phyloP scores from a whole-genome alignment of 2,888 invertebrate genomes.

The Aleiodes testaceus region DNA sequence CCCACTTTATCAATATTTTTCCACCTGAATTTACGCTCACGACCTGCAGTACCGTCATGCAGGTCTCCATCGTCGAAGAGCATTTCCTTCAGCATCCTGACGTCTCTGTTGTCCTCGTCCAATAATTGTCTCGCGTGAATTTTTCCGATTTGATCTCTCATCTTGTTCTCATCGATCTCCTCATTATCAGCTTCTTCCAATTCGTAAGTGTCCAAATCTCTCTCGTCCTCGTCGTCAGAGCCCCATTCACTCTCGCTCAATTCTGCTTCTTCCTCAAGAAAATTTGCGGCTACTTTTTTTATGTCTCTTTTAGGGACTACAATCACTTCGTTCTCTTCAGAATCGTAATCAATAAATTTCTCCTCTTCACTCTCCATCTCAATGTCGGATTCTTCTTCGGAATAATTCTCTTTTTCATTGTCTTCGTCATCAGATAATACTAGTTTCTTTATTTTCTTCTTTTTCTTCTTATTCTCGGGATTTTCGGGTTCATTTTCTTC shows the following conservation, averaged over 20 bases:
- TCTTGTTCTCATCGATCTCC: conserved; percentile 84
- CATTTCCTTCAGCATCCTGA: conserved; percentile 88
- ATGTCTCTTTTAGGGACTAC: conserved; percentile 64
- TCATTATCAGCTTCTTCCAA: conserved; percentile 90
- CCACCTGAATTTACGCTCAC: conserved; percentile 91
- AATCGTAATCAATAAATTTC: conserved; percentile 82
- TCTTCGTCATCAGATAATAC: conserved; percentile 68
- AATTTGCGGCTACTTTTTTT: conserved; percentile 78
- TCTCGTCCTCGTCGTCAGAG: conserved; percentile 91
- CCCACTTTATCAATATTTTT: conserved; percentile 78
- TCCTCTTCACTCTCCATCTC: conserved; percentile 63
- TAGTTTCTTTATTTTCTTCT: conserved; percentile 57
- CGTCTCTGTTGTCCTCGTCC: conserved; percentile 91
- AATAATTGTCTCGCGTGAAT: conserved; percentile 90
- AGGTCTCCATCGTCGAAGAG: conserved; percentile 93
- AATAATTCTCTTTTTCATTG: conserved; percentile 56
- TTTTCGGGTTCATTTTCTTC: conserved; percentile 45
- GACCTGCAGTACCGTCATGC: conserved; percentile 82
- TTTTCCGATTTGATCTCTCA: conserved; percentile 85
- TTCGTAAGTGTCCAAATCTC: conserved; percentile 85
- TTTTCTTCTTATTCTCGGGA: conserved; percentile 57
- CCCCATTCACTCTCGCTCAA: conserved; percentile 93
- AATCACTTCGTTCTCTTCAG: conserved; percentile 87
- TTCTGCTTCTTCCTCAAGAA: conserved; percentile 93
- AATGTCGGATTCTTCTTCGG: conserved; percentile 69